These are phyloP conservation scores for Dione juno DNA, from an alignment of 2,888 invertebrate species.

Conservation along the genomic window DNA sequence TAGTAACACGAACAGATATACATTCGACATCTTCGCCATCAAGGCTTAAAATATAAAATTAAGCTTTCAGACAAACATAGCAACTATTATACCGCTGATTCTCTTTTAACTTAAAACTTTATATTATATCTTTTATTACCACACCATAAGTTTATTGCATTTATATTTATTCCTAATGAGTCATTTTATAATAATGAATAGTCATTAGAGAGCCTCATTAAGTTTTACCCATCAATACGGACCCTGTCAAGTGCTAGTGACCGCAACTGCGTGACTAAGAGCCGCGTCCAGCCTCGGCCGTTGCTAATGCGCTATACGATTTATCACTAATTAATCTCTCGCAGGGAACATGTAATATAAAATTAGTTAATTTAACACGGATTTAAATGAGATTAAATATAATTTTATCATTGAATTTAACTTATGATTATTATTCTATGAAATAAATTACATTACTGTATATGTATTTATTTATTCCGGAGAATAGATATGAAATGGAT, in stretches of 20 bases:
- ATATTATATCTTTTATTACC: not conserved
- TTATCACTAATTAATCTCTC: conserved; percentile 31
- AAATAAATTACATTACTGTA: not conserved
- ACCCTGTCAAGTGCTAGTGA: conserved; percentile 33
- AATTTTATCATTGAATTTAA: not conserved
- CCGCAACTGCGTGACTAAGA: conserved; percentile 40
- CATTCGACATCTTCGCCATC: too few relatives aligned
- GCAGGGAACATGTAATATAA: conserved; percentile 2
- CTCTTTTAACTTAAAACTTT: not conserved
- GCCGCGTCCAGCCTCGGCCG: conserved; percentile 25
- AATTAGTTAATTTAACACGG: conserved; percentile 10
- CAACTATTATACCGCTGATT: not conserved
- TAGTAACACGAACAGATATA: too few relatives aligned
- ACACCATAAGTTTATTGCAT: not conserved
- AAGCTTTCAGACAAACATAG: too few relatives aligned
- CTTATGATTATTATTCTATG: not conserved
- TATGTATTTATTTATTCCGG: not conserved
- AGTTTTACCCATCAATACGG: conserved; percentile 28
- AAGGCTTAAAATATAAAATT: too few relatives aligned
- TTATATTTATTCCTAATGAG: conserved; percentile 7
- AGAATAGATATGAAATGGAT: too few relatives aligned
- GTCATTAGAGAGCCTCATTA: conserved; percentile 24
- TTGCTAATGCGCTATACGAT: conserved; percentile 31
- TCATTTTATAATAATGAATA: conserved; percentile 12
- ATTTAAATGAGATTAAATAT: conserved; percentile 2